Conservation (phyloP, 2,113 vertebrate species). For the Delphinapterus leucas region DNA sequence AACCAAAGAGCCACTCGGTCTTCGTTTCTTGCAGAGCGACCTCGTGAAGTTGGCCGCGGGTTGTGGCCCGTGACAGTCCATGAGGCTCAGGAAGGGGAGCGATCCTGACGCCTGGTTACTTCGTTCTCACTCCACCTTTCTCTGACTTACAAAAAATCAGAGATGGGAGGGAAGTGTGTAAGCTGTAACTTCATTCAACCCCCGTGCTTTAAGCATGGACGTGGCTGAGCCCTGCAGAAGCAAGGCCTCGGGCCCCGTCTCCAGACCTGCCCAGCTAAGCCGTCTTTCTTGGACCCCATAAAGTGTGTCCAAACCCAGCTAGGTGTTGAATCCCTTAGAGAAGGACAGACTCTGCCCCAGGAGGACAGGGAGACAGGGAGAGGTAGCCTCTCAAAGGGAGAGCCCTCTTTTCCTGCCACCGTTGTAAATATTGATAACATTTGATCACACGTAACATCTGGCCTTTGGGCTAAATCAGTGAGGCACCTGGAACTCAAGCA, state of each 20-base stretch:
- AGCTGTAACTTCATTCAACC: not conserved
- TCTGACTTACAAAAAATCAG: not conserved
- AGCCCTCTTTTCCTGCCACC: not conserved
- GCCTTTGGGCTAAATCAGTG: not conserved
- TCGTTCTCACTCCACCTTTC: not conserved
- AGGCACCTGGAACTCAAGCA: not conserved
- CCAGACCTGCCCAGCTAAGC: not conserved
- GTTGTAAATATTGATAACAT: not conserved
- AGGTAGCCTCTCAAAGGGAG: not conserved
- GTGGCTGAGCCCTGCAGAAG: not conserved
- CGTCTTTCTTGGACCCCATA: not conserved
- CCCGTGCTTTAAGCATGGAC: not conserved
- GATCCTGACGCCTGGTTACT: not conserved
- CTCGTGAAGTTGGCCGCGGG: fast-evolving
- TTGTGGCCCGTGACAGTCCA: fast-evolving
- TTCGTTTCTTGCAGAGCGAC: not conserved
- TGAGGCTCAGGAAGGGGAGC: too few relatives aligned
- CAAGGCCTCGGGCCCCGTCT: not conserved
- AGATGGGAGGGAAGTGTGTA: not conserved
- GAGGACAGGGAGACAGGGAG: not conserved
- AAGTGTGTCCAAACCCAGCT: not conserved
- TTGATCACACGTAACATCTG: not conserved
- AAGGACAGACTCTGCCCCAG: not conserved
- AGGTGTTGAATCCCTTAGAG: not conserved
- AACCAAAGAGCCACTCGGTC: not conserved